Base-by-base conservation (phyloP, 2,797 vertebrate genomes). In the Hippocampus kuda region DNA sequence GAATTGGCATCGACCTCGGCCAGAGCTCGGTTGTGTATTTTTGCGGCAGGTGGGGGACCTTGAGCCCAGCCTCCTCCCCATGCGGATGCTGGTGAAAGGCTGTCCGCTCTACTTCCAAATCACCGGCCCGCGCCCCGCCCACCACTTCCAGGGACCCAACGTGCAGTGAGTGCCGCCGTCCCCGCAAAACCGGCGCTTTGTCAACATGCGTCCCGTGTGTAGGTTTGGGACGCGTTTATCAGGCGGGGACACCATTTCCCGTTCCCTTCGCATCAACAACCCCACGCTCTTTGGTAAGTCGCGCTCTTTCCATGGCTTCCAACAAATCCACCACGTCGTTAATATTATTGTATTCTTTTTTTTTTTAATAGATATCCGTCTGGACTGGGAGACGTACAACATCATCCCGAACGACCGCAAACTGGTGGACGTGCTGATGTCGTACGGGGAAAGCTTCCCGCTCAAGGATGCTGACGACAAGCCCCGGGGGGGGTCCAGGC, bases 221-320 rank as follows among this genome's bases (percentile, higher is more conserved):
- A 98, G 97, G 83, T 97, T 99, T 76, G 94, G 95, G 67, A 90
- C 92, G 59, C 94, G 89, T 24, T 24, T 95, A 57, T 95, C 94
- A 1, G 94, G 94, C 82, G 93, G 92, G 59, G 86, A 92, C 73
- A 93, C 92, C 0, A 79, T 94, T 67, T 91, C 89, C 46, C 91
- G 92, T 5, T 88, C 78, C 27, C 77, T 98, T 70, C 91, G 72
- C 66, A 91, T 99, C 78, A 93, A 92, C 78, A 99, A 99, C 78
- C 91, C 90, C 70, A 91, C 93, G 73, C 90, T 92, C 66, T 95
- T 88, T 70, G 92, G 97, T 98, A 81, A 89, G 90, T 64, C 11
- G 2, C 66, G 4, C 46, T 16, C 9, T 54, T n/a, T 53, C 20
- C 13, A 20, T 61, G 59, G 20, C 1, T 54, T 1, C 4, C 9